phyloP scores from a whole-genome alignment of 1,140 invertebrate genomes.

The Papilio helenus region DNA sequence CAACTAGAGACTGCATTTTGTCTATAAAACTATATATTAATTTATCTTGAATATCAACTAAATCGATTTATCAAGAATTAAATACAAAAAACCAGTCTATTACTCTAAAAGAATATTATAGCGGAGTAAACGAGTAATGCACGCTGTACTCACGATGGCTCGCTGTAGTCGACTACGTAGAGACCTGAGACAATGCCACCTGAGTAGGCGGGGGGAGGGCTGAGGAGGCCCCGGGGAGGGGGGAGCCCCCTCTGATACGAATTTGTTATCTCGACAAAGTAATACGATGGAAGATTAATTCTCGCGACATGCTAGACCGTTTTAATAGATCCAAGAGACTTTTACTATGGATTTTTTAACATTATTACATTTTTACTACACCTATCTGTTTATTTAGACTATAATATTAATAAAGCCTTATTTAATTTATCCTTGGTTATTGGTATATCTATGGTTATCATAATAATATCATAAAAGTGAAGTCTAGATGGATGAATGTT shows the following conservation, averaged over 20 bases:
- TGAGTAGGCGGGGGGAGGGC: conserved; percentile 40
- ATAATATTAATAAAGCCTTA: neutral
- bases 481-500: no score
- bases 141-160: conserved; percentile 21
- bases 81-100: neutral
- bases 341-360: conserved; percentile 46
- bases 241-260: conserved; percentile 46
- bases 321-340: conserved; percentile 47
- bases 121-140: neutral
- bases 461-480: no score
- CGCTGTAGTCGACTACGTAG: conserved; percentile 24
- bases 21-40: neutral
- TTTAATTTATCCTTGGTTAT: neutral
- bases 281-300: conserved; percentile 69
- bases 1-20: neutral
- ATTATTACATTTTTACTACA: conserved; percentile 1
- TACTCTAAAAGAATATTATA: neutral
- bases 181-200: conserved; percentile 37
- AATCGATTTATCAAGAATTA: neutral
- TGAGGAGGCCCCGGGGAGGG: conserved; percentile 37
- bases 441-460: neutral
- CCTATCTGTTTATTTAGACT: neutral
- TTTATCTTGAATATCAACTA: neutral
- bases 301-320: conserved; percentile 57
- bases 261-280: conserved; percentile 70